Evolutionary conservation across 64 coral and sea anemone genomes (phyloP), one percentile per base, ranked within the genome.

Genomic region (Cladopsammia gracilis): DNA sequence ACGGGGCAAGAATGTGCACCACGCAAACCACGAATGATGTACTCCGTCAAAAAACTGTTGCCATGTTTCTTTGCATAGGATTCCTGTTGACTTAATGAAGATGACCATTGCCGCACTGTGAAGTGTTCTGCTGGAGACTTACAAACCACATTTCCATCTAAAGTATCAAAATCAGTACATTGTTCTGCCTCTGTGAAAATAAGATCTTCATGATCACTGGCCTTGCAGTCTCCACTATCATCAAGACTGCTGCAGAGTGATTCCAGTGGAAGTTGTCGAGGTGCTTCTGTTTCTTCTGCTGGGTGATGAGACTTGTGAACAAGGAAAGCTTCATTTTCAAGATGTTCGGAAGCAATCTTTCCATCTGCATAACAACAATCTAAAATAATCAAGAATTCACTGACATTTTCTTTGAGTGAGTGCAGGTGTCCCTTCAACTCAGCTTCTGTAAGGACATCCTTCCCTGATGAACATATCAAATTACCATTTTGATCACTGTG

Each of bases 351-450:
- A 10, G 49, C 22, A 56, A 77, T 77, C 18, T 57, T 77, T 9
- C 75, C 75, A 57, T 77, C 75, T 24, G 75, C 75, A 77, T 23
- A 77, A 12, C 75, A 77, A 11, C 75, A 77, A 77, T 77, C 75
- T 48, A 77, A 54, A 54, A 77, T 77, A 13, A 77, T 77, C 75
- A 77, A 56, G 49, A 77, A 77, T 56, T 77, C 75, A 24, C 49
- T 4, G 19, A 77, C 75, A 77, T 54, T 7, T 23, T 7, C 25
- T 43, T 34, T 77, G 14, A 77, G 73, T n/a, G 75, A 22, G 15
- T 25, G 7, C n/a, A 77, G 22, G 3, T 22, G 19, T 1, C 54
- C 11, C 2, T 25, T 56, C 75, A 77, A 24, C 18, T 77, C 75
- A 3, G 20, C 19, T 16, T 1, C 50, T 53, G 50, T 77, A 11